Percentiles rank a stretch among this genome's conserved stretches.
phyloP scores from a whole-genome alignment of 2,888 invertebrate species.

The Seira musarum region DNA sequence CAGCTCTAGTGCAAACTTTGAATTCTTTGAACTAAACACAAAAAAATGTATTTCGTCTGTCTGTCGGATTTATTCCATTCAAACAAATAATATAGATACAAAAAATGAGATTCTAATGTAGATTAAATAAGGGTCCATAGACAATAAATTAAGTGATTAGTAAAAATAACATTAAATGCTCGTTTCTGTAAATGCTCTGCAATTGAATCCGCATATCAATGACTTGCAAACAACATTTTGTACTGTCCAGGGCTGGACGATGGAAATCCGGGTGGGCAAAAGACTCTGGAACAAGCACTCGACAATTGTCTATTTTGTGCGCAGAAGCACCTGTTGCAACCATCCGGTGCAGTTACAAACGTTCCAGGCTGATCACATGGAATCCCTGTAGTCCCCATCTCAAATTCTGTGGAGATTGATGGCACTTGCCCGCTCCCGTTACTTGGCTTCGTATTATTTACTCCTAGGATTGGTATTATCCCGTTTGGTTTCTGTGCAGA shows the following conservation, averaged over 20 bases:
- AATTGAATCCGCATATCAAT: background rate
- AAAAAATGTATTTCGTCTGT: too few relatives aligned
- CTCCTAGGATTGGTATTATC: slow-evolving; percentile 1
- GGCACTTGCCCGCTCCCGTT: background rate
- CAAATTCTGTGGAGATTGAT: slow-evolving; percentile 19
- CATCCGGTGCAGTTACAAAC: slow-evolving; percentile 63
- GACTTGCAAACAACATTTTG: slow-evolving; percentile 7
- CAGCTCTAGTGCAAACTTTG: too few relatives aligned
- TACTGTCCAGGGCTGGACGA: slow-evolving; percentile 42
- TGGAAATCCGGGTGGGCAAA: slow-evolving; percentile 65
- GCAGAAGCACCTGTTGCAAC: slow-evolving; percentile 65
- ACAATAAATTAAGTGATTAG: too few relatives aligned
- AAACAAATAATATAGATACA: too few relatives aligned
- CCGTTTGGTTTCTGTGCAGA: background rate
- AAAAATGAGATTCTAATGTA: too few relatives aligned
- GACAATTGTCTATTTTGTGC: slow-evolving; percentile 59
- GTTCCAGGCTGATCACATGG: slow-evolving; percentile 56
- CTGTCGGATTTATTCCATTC: too few relatives aligned
- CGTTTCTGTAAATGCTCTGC: background rate
- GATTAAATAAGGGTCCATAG: too few relatives aligned
- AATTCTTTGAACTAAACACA: too few relatives aligned
- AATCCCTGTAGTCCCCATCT: slow-evolving; percentile 59
- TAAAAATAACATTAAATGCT: background rate
- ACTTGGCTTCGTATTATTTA: background rate
- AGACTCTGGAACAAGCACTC: slow-evolving; percentile 56